phyloP scores from a whole-genome alignment of 2,797 vertebrate species.

The Pseudochirops cupreus region DNA sequence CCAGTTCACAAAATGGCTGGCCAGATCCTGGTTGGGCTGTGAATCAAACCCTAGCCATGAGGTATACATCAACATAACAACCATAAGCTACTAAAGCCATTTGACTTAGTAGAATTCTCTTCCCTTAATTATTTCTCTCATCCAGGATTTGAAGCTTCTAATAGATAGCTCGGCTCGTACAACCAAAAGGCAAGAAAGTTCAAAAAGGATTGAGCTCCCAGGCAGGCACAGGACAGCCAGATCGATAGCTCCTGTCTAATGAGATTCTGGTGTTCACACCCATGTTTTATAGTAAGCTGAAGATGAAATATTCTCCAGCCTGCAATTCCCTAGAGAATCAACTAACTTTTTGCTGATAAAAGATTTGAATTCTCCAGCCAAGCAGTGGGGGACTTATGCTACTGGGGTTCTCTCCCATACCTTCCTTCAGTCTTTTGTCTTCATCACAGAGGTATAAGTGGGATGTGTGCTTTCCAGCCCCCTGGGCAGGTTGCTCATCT shows the following conservation, averaged over 20 bases:
- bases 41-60: background rate
- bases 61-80: background rate
- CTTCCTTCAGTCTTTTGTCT: background rate
- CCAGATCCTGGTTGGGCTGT: background rate
- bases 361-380: background rate
- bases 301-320: background rate
- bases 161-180: background rate
- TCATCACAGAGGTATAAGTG: background rate
- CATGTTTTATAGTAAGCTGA: background rate
- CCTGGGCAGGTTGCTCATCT: background rate
- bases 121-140: slow-evolving; percentile 20
- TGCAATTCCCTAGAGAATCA: slow-evolving; percentile 10
- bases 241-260: background rate
- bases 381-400: background rate
- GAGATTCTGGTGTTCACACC: slow-evolving; percentile 24
- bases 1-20: background rate
- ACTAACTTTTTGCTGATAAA: background rate
- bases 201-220: background rate
- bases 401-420: background rate
- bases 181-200: slow-evolving; percentile 1
- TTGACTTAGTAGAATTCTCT: slow-evolving; percentile 8
- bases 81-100: slow-evolving; percentile 1
- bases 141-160: slow-evolving; percentile 28
- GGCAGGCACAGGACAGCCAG: slow-evolving; percentile 9
- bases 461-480: background rate